These are phyloP conservation scores for Remorina albescens DNA, from an alignment of 2,797 vertebrate genomes.

Conservation along the genomic window DNA sequence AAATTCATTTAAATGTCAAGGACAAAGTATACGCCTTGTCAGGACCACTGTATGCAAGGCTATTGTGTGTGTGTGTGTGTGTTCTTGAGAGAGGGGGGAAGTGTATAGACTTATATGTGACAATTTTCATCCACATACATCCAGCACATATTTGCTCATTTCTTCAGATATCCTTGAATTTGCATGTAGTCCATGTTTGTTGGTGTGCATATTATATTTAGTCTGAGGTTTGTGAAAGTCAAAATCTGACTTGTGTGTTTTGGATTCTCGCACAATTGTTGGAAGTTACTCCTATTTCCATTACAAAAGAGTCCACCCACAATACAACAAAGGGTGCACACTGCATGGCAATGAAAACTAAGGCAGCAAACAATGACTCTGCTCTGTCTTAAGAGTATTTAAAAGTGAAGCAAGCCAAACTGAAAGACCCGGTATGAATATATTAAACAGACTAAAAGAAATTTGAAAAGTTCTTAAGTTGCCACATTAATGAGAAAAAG, in stretches of 20 bases:
- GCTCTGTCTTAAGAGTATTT: constrained; percentile 71
- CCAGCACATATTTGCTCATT: not conserved
- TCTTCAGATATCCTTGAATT: constrained; percentile 2
- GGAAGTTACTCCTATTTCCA: constrained; percentile 66
- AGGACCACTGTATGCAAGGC: constrained; percentile 25
- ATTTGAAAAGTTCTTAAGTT: constrained; percentile 75
- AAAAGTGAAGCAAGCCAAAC: constrained; percentile 59
- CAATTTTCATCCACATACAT: not conserved
- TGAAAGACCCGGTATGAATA: constrained; percentile 61
- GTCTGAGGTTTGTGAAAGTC: constrained; percentile 4
- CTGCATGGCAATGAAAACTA: constrained; percentile 60
- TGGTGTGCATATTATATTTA: not conserved
- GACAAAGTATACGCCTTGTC: constrained; percentile 65
- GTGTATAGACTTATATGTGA: not conserved
- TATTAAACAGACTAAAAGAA: constrained; percentile 65
- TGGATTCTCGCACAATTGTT: constrained; percentile 49
- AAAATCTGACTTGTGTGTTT: constrained; percentile 38
- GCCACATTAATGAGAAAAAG: constrained; percentile 70
- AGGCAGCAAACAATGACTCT: constrained; percentile 66
- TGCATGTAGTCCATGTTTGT: not conserved
- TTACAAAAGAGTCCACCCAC: constrained; percentile 64
- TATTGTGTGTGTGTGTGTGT: constrained; percentile 6
- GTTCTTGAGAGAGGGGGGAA: too few relatives aligned
- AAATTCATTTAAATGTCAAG: constrained; percentile 73
- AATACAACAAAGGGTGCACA: constrained; percentile 62